A percentile compares a stretch with the other conserved stretches of the same genome.
phyloP scores from a whole-genome alignment of 2,888 invertebrate species.

The Mellilla xanthometata region DNA sequence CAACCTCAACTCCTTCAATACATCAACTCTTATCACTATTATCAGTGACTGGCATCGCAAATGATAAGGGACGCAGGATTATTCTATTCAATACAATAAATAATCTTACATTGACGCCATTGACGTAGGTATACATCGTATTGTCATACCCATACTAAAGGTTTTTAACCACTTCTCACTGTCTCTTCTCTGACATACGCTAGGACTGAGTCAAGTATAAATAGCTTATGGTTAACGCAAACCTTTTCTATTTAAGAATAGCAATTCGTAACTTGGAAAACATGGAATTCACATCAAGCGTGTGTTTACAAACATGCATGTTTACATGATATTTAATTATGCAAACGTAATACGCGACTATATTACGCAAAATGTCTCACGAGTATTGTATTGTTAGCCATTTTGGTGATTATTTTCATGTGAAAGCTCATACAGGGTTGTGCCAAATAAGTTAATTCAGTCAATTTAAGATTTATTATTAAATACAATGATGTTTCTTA shows the following conservation, averaged over 20 bases:
- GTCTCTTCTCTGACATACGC: too few relatives aligned
- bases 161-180: too few relatives aligned
- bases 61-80: slow-evolving; percentile 35
- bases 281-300: too few relatives aligned
- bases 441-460: too few relatives aligned
- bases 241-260: too few relatives aligned
- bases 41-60: slow-evolving; percentile 48
- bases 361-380: slow-evolving; percentile 11
- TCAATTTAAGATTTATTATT: too few relatives aligned
- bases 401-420: slow-evolving; percentile 2
- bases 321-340: slow-evolving; percentile 5
- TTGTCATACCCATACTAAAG: too few relatives aligned
- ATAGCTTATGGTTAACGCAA: too few relatives aligned
- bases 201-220: too few relatives aligned
- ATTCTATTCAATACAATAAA: background rate
- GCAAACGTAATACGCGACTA: slow-evolving; percentile 5
- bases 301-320: slow-evolving; percentile 3
- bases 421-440: background rate
- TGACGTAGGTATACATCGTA: slow-evolving; percentile 13
- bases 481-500: too few relatives aligned
- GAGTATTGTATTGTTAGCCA: slow-evolving; percentile 5
- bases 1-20: slow-evolving; percentile 49
- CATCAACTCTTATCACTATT: slow-evolving; percentile 54
- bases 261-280: too few relatives aligned
- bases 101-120: slow-evolving; percentile 29